Evolutionary conservation across 2,888 invertebrate genomes (phyloP), one percentile per base, ranked within the genome.

Genomic region (Apantesis nais): DNA sequence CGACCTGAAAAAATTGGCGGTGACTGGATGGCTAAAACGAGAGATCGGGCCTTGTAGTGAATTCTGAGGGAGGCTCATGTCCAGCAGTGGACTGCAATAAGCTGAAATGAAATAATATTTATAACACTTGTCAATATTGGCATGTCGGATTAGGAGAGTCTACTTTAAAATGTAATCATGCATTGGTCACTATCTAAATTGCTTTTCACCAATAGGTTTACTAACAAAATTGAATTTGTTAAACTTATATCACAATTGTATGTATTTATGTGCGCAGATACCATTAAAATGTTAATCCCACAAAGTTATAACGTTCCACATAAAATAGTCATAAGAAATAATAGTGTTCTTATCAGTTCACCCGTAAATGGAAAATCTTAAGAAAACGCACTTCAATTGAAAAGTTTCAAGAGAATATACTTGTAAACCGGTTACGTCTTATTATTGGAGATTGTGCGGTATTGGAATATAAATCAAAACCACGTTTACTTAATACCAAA

Each of bases 301-400:
- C 25, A 34, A 67, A 70, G 62, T 60, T 63, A 67, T 64, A 55
- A 64, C 67, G 58, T 67, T 67, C 58, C 67, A 67, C 71, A 71
- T 71, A 60, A 71, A 71, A 67, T 41, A 48, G 55, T 70, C 63
- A 67, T 67, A 63, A 67, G 58, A 55, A 63, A 71, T 67, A 71
- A 71, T 67, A 44, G 58, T 37, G 66, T 37, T 55, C 72, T 68
- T 66, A 68, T 74, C 66, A 74, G 70, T 61, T 66, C 67, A 60
- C 25, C 55, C 55, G 62, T 63, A 70, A 71, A 60, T 71, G 63
- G 66, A 64, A 66, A 71, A 60, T 67, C 58, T 37, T 52, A 67
- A 48, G 34, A 60, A 62, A 62, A 70, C 29, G 29, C 37, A 52
- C 44, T 67, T 67, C 58, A 55, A 66, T 70, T 62, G 48, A 31